Conservation (phyloP, 2,888 invertebrate species). For the Chloroclystis v-ata region DNA sequence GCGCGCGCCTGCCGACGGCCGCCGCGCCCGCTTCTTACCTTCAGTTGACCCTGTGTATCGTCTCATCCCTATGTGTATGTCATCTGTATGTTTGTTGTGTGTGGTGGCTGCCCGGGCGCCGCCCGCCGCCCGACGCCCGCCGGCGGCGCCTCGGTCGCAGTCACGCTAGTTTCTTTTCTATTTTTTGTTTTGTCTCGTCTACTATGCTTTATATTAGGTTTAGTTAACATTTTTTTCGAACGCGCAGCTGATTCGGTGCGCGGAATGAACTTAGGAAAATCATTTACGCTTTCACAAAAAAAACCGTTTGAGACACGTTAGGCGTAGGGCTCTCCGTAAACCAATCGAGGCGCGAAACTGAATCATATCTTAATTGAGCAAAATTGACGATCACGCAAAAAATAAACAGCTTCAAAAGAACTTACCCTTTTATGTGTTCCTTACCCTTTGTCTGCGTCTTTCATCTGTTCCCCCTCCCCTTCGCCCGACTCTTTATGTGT, state of each 20-base stretch:
- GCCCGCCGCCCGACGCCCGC: neutral
- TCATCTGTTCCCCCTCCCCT: slow-evolving; percentile 82
- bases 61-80: slow-evolving; percentile 80
- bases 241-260: slow-evolving; percentile 63
- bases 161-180: slow-evolving; percentile 69
- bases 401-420: slow-evolving; percentile 76
- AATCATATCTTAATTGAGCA: slow-evolving; percentile 65
- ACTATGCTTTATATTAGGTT: slow-evolving; percentile 70
- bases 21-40: slow-evolving; percentile 73
- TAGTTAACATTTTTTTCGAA: slow-evolving; percentile 59
- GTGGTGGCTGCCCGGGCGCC: slow-evolving; percentile 70
- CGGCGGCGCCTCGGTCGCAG: slow-evolving; percentile 60
- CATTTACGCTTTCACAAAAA: slow-evolving; percentile 77
- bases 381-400: slow-evolving; percentile 77
- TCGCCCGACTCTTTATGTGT: slow-evolving; percentile 77
- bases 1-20: slow-evolving; percentile 65
- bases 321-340: slow-evolving; percentile 65
- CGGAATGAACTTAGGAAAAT: slow-evolving; percentile 75
- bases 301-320: slow-evolving; percentile 72
- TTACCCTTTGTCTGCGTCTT: slow-evolving; percentile 89
- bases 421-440: slow-evolving; percentile 80
- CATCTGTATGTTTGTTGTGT: slow-evolving; percentile 78
- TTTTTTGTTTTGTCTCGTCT: slow-evolving; percentile 74
- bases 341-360: slow-evolving; percentile 67
- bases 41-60: slow-evolving; percentile 76